Percentiles rank a stretch among this genome's conserved stretches.
These are phyloP conservation scores for Lycodopsis pacificus DNA, from an alignment of 2,797 vertebrate species.

Conservation along the genomic window DNA sequence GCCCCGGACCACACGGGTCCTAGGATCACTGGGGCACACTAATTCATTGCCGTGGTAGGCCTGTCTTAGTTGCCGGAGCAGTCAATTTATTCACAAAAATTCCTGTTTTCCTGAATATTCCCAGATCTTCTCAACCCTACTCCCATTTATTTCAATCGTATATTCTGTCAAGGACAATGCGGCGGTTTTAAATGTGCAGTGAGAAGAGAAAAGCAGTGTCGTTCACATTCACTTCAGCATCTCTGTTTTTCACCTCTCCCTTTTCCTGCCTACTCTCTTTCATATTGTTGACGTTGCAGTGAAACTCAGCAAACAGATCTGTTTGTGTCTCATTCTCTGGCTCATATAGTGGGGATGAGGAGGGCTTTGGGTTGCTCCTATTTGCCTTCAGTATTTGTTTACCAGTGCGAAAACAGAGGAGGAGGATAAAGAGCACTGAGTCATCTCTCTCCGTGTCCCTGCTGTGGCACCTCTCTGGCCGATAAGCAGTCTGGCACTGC, in stretches of 20 bases:
- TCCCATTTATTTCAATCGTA: too few species aligned
- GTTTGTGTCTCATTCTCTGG: slow-evolving; percentile 54
- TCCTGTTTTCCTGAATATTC: neutral
- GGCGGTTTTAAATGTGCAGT: slow-evolving; percentile 20
- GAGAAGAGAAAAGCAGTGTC: slow-evolving; percentile 1
- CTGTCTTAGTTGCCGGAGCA: neutral
- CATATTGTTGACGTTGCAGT: slow-evolving; percentile 55
- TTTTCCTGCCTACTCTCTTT: slow-evolving; percentile 23
- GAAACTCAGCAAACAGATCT: slow-evolving; percentile 53
- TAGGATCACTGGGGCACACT: too few species aligned
- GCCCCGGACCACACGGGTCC: neutral
- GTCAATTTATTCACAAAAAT: neutral
- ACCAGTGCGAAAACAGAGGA: slow-evolving; percentile 50
- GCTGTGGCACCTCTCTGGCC: neutral
- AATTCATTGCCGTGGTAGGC: too few species aligned
- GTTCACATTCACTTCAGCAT: slow-evolving; percentile 10
- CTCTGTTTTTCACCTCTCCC: slow-evolving; percentile 15
- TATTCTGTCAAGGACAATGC: slow-evolving; percentile 22
- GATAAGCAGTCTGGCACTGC: neutral
- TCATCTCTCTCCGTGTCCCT: slow-evolving; percentile 47
- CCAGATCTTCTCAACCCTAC: neutral
- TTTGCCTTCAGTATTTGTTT: slow-evolving; percentile 66
- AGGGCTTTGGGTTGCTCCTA: slow-evolving; percentile 24
- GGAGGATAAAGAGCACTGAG: slow-evolving; percentile 31
- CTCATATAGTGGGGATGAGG: slow-evolving; percentile 20